Conservation (phyloP, 2,113 vertebrate genomes). For the Centropus bengalensis region DNA sequence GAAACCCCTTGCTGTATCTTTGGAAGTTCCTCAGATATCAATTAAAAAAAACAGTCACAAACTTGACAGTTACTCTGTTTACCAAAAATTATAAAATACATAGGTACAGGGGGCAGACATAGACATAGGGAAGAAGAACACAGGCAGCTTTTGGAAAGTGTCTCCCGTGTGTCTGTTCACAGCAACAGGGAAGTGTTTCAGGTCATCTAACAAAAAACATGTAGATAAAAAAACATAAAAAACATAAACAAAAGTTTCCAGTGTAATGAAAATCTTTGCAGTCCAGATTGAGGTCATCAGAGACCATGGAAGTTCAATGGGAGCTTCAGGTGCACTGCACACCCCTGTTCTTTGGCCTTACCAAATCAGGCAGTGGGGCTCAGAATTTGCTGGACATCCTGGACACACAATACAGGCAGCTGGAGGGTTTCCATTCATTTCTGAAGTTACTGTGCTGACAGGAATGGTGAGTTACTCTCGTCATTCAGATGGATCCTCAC, state of each 20-base stretch:
- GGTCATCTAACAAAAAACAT: not conserved
- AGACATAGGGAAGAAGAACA: not conserved
- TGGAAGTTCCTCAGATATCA: not conserved
- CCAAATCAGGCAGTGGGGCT: not conserved
- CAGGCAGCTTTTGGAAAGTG: not conserved
- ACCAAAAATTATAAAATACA: not conserved
- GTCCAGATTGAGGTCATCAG: not conserved
- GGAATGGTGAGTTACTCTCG: not conserved
- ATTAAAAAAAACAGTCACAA: not conserved
- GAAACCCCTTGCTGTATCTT: not conserved
- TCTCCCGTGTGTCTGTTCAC: accelerated
- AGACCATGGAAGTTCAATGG: not conserved
- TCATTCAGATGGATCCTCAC: accelerated
- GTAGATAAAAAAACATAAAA: too few relatives aligned
- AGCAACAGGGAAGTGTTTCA: not conserved
- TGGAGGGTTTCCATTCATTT: not conserved
- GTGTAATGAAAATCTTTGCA: not conserved
- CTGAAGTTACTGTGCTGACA: not conserved
- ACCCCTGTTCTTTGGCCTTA: not conserved
- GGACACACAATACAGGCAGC: not conserved
- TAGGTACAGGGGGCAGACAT: accelerated
- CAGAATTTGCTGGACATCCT: not conserved
- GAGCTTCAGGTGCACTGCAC: not conserved
- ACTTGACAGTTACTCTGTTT: not conserved
- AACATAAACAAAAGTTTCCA: not conserved